phyloP scores from a whole-genome alignment of 2,113 vertebrate genomes.

The Ammospiza caudacuta region DNA sequence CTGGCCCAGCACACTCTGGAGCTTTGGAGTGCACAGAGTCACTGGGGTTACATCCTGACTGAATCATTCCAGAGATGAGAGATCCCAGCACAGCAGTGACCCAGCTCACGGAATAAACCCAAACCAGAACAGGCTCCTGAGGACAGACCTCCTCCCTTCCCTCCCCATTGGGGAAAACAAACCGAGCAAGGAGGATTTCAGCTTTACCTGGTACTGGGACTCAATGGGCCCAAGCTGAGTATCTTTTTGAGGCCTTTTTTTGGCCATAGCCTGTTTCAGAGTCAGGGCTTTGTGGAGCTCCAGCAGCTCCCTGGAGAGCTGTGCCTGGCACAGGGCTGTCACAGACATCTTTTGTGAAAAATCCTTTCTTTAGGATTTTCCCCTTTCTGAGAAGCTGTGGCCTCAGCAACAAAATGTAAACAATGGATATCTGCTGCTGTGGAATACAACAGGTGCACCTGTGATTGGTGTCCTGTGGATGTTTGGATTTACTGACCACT shows the following conservation, averaged over 20 bases:
- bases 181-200: background rate
- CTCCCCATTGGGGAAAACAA: background rate
- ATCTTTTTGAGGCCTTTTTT: slow-evolving; percentile 87
- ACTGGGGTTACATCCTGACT: rapidly evolving
- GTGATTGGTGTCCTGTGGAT: no score
- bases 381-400: no score
- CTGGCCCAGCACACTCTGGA: background rate
- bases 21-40: background rate
- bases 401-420: no score
- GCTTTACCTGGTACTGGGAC: slow-evolving; percentile 83
- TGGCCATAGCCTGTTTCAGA: slow-evolving; percentile 90
- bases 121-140: background rate
- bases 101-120: background rate
- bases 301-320: slow-evolving; percentile 92
- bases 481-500: no score
- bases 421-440: no score
- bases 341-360: no score
- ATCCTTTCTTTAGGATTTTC: no score
- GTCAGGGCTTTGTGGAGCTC: slow-evolving; percentile 90
- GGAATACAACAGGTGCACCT: no score
- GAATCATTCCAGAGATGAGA: background rate
- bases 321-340: slow-evolving; percentile 80
- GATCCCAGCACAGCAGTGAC: background rate
- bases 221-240: slow-evolving; percentile 88
- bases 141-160: background rate